Evolutionary conservation across 2,113 vertebrate species (phyloP), one percentile per base, ranked within the genome.

Genomic region (Tonatia bakeri): DNA sequence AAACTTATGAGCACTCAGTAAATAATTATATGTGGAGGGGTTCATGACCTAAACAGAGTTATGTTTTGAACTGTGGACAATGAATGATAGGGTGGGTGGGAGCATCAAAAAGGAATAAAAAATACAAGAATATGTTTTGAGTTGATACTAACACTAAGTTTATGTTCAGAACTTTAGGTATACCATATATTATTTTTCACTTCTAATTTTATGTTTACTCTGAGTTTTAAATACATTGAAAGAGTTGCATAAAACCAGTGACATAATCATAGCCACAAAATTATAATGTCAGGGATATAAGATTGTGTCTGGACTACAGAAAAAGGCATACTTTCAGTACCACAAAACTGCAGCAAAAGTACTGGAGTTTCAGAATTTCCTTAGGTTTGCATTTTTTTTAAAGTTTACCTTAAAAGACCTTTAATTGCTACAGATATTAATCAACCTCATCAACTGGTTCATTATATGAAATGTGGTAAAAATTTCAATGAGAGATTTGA

Each of bases 221-320:
- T 96, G 82, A 81, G 94, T 50, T 95, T 36, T 87, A 94, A 90
- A 72, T 88, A 64, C 70, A 64, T 43, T 33, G 43, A 45, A 84
- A 45, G 9, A 56, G 26, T 79, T 92, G 38, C 45, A 73, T 77
- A 77, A 75, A 82, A 77, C 47, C 43, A 93, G 61, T 73, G 28
- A 70, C 76, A 87, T 91, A 91, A 75, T 75, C n/a, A 76, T 72
- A 90, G 38, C 59, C 91, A 73, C 61, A 87, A 80, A 88, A 54
- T 90, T 67, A 94, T 61, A 65, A 90, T 89, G 72, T 64, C 40
- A 40, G 19, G 5, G 50, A 72, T 81, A 65, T 14, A 85, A 33
- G 69, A 87, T 77, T 93, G 7, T 83, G 12, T 4, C 61, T 94
- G 22, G 13, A 91, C 69, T 86, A 36, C 16, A 89, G 67, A 82